These are phyloP conservation scores for Chaenogobius annularis DNA, from an alignment of 2,113 vertebrate genomes.

Conservation along the genomic window DNA sequence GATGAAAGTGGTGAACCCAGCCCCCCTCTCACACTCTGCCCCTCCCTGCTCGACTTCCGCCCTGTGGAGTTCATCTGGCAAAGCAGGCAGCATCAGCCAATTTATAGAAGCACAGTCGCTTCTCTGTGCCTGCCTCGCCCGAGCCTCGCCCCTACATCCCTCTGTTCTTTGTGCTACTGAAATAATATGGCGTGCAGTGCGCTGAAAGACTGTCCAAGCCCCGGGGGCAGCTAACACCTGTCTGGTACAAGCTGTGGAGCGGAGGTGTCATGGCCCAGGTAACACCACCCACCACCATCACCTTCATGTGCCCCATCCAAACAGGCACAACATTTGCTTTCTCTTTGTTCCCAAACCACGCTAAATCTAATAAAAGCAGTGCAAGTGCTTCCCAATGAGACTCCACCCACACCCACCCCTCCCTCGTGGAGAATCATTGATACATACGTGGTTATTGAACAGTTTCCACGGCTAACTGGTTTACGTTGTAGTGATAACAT, in stretches of 20 bases:
- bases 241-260: constrained; percentile 37
- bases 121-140: constrained; percentile 28
- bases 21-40: constrained; percentile 54
- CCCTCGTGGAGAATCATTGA: background rate
- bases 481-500: constrained; percentile 47
- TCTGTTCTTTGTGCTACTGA: constrained; percentile 56
- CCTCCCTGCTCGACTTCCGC: constrained; percentile 56
- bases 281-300: constrained; percentile 32
- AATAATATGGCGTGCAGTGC: constrained; percentile 60
- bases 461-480: constrained; percentile 19
- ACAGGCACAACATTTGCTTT: background rate
- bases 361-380: constrained; percentile 5
- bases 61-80: constrained; percentile 76
- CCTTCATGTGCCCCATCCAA: constrained; percentile 21
- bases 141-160: constrained; percentile 40
- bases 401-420: background rate
- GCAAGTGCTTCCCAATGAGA: constrained; percentile 36
- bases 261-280: constrained; percentile 36
- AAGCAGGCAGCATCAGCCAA: constrained; percentile 70
- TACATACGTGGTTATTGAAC: background rate
- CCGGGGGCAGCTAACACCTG: constrained; percentile 57
- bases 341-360: constrained; percentile 15
- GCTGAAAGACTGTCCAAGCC: constrained; percentile 50
- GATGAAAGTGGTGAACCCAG: constrained; percentile 68
- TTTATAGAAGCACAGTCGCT: constrained; percentile 62